phyloP scores from a whole-genome alignment of 2,113 vertebrate species.

The Phrynocephalus versicolor region DNA sequence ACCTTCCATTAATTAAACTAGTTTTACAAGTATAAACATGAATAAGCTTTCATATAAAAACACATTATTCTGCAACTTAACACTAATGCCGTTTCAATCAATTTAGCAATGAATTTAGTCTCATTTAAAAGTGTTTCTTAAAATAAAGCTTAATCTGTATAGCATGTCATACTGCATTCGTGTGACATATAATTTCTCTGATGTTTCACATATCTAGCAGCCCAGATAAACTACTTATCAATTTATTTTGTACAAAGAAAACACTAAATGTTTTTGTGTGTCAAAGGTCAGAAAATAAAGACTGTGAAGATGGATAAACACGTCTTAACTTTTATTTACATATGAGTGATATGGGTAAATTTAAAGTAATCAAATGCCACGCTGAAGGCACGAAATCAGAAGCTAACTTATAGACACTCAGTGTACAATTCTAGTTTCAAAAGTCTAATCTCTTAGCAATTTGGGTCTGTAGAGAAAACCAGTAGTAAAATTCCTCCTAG shows the following conservation, averaged over 20 bases:
- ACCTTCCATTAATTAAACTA: slow-evolving; percentile 38
- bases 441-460: not conserved
- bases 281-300: slow-evolving; percentile 31
- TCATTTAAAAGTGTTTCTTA: slow-evolving; percentile 13
- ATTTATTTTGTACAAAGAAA: slow-evolving; percentile 1
- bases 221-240: slow-evolving; percentile 4
- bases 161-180: slow-evolving; percentile 7
- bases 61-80: slow-evolving; percentile 4
- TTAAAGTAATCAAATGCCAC: slow-evolving; percentile 2
- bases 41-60: not conserved
- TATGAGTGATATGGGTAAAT: not conserved
- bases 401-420: slow-evolving; percentile 23
- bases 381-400: slow-evolving; percentile 35
- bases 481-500: not conserved
- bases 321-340: not conserved
- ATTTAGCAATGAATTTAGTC: slow-evolving; percentile 26
- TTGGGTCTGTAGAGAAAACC: slow-evolving; percentile 39
- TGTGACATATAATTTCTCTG: not conserved
- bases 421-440: not conserved
- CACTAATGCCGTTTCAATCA: not conserved
- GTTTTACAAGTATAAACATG: slow-evolving; percentile 37
- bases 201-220: slow-evolving; percentile 17
- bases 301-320: slow-evolving; percentile 24
- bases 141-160: slow-evolving; percentile 24
- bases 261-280: slow-evolving; percentile 25